A percentile compares a stretch with the other conserved stretches of the same genome.
Evolutionary conservation across 2,888 invertebrate genomes (phyloP).

Genomic region (Lingula anatina): DNA sequence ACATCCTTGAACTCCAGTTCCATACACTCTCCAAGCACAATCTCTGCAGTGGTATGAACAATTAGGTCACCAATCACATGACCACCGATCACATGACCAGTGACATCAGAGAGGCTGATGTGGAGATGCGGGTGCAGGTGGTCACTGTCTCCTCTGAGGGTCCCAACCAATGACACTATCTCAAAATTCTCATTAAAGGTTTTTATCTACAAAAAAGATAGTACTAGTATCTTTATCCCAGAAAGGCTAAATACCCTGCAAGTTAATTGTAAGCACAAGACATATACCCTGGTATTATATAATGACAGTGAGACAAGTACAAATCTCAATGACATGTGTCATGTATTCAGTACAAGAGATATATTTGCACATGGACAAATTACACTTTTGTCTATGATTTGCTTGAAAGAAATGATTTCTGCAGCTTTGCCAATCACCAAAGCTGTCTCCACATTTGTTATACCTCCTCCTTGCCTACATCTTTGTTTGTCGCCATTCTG

Average conservation of each 20-base stretch:
- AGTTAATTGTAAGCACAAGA: too few species aligned
- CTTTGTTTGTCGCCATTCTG: conserved; percentile 38
- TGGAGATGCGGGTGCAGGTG: conserved; percentile 54
- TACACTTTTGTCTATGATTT: too few species aligned
- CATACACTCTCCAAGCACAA: conserved; percentile 39
- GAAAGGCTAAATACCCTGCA: too few species aligned
- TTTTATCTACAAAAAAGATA: conserved; percentile 23
- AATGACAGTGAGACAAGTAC: too few species aligned
- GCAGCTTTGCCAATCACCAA: too few species aligned
- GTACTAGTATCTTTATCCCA: background rate
- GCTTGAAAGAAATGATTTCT: too few species aligned
- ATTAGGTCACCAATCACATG: conserved; percentile 50
- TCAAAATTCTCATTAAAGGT: conserved; percentile 42
- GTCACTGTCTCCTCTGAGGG: conserved; percentile 41
- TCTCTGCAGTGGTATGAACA: conserved; percentile 53
- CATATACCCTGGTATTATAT: too few species aligned
- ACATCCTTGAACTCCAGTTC: conserved; percentile 7
- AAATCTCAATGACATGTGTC: too few species aligned
- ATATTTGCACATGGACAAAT: too few species aligned
- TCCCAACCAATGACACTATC: conserved; percentile 52
- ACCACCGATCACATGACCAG: conserved; percentile 50
- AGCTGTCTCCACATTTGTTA: background rate
- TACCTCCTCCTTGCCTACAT: conserved; percentile 2
- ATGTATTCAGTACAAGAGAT: too few species aligned
- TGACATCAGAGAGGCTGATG: conserved; percentile 42